Base-by-base conservation (phyloP, 1,140 invertebrate genomes). In the Scylla paramamosain region DNA sequence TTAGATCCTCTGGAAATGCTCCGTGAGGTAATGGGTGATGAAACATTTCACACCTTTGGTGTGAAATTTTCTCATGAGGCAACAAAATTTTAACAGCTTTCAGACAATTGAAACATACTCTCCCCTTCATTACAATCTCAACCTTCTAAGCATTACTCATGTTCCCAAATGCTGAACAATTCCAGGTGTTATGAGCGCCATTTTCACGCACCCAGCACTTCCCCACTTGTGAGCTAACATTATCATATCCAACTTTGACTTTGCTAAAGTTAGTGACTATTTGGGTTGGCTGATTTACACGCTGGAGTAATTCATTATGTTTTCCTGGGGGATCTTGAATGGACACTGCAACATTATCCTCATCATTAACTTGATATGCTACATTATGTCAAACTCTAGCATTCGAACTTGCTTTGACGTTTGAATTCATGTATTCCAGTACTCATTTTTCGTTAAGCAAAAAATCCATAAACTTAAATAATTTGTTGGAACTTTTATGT, bases 351-450 rank as follows among this genome's bases (percentile, higher is more conserved):
- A 2, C 28, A 52, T 25, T 91, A 48, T 46, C 29, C 14, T 48
- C 45, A 48, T 45, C 20, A 48, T 52, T 46, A 48, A 48, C n/a
- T 48, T 48, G 46, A 48, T 14, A 4, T 48, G 46, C 46, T 7
- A 48, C 14, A 7, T 48, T 48, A 48, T 48, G 46, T 4, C 46
- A 48, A 48, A 48, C 46, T 48, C 46, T 48, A 14, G 46, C 46
- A 48, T 14, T 48, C 67, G 20, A n/a, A 29, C 16, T 29, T 28
- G 16, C 77, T 20, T 48, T 48, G 46, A 48, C 91, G 7, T 77
- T 14, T 14, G 91, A 67, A 32, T 92, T 45, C 91, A 92, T 92
- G 32, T 92, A 92, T 31, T 92, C 91, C 14, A 92, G 46, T 48
- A 48, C 91, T 92, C 52, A 77, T 25, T 93, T 92, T 87, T 93